Base-by-base conservation (phyloP, 2,888 invertebrate genomes). In the Hemithea aestivaria region DNA sequence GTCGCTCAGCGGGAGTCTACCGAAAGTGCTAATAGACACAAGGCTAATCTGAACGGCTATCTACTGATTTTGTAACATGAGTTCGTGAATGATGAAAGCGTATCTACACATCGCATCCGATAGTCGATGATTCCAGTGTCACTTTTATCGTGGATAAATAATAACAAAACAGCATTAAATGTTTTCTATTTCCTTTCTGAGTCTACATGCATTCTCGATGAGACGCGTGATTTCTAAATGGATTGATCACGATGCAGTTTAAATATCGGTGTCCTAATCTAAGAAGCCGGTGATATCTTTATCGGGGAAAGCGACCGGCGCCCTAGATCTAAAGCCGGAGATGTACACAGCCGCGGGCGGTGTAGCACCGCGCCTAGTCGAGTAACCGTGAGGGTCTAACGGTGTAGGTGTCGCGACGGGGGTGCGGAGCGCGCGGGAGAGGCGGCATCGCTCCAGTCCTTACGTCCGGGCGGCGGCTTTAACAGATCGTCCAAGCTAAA, bases 401-500 rank as follows among this genome's bases (percentile, higher is more conserved):
- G 9, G 43, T 22, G 31, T 20, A 9, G 33, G 29, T 32, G 45
- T 36, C 33, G 40, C 30, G 36, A 36, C 37, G 40, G 48, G 44
- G 40, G 35, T 70, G 80, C 79, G 80, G 80, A 82, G 74, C 60
- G 82, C 80, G 77, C 73, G 66, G 65, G 41, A 39, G 46, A 63
- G 61, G 46, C 41, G 50, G 36, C 32, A 50, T 61, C 70, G 73
- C 81, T 80, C 81, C 83, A 71, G 73, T 83, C 90, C 92, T 93
- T 93, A 93, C 93, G 93, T 92, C 92, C 91, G 82, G 91, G 91
- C 88, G 91, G 91, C 87, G 93, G 92, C 89, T 93, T 92, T 90
- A 94, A 92, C 87, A 94, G 91, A 92, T 94, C 94, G 90, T 94
- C 94, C 90, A 94, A 91, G 90, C 93, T 94, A 91, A 94, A 94